phyloP scores from a whole-genome alignment of 2,113 vertebrate species.

The Myotis lucifugus region DNA sequence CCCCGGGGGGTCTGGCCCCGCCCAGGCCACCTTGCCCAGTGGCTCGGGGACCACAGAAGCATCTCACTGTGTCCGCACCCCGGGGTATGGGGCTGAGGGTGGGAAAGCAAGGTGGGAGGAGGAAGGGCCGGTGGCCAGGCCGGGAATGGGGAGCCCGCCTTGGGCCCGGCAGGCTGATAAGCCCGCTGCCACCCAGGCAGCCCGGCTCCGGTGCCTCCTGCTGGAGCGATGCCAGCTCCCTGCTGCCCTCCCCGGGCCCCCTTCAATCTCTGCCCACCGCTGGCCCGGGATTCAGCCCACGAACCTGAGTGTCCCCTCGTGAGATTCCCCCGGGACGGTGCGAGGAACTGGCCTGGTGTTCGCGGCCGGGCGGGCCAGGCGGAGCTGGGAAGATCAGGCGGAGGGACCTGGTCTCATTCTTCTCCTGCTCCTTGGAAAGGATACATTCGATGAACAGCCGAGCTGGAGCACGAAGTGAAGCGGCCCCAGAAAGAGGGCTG shows the following conservation, averaged over 20 bases:
- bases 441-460: neutral
- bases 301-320: neutral
- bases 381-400: neutral
- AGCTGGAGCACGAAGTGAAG: neutral
- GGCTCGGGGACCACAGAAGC: neutral
- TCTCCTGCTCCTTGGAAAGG: neutral
- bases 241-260: neutral
- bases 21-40: neutral
- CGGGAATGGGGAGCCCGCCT: neutral
- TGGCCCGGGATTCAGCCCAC: neutral
- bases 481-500: neutral
- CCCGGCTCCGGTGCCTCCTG: neutral
- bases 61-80: neutral
- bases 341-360: neutral
- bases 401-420: constrained; percentile 12
- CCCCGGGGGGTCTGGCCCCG: neutral
- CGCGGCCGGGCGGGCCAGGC: neutral
- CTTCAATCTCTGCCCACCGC: neutral
- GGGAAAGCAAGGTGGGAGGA: neutral
- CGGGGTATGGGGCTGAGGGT: neutral
- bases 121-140: neutral
- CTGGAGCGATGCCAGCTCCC: neutral
- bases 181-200: neutral
- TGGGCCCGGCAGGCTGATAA: neutral
- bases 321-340: neutral